A percentile compares a stretch with the other conserved stretches of the same genome.
Conservation (phyloP, 1,140 invertebrate genomes). For the Caenorhabditis latens region DNA sequence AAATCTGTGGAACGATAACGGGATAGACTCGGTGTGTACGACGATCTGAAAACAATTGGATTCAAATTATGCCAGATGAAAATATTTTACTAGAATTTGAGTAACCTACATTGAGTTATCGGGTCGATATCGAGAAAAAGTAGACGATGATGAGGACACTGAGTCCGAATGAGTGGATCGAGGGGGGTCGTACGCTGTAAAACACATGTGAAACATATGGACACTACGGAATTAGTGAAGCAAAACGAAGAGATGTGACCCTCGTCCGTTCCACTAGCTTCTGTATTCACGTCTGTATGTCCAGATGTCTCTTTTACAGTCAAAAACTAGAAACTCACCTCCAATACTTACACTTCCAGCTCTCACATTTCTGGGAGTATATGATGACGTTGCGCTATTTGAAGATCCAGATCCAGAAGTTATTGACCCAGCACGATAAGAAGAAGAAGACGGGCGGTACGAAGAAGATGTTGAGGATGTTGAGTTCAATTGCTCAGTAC, state of each 20-base stretch:
- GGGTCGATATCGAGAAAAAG: constrained; percentile 45
- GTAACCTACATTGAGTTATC: constrained; percentile 9
- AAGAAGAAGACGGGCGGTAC: not conserved
- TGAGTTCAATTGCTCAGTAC: constrained; percentile 27
- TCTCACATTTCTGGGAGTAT: constrained; percentile 28
- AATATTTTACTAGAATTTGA: no score
- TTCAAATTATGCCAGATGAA: no score
- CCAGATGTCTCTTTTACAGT: no score
- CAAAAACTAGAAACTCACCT: not conserved
- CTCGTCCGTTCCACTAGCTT: no score
- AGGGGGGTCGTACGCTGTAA: constrained; percentile 44
- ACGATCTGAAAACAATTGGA: not conserved
- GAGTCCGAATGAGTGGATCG: constrained; percentile 4
- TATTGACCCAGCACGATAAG: constrained; percentile 29
- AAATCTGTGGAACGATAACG: constrained; percentile 30
- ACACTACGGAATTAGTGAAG: not conserved
- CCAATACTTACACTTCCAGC: constrained; percentile 46
- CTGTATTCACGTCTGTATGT: no score
- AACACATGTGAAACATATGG: constrained; percentile 49
- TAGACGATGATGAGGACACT: constrained; percentile 2
- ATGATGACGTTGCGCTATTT: constrained; percentile 1
- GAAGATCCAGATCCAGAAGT: not conserved
- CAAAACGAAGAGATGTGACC: not conserved
- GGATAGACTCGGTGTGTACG: constrained; percentile 9
- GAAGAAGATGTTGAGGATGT: not conserved